Conservation (phyloP, 2,797 vertebrate species). For the Hoplostethus mediterraneus region DNA sequence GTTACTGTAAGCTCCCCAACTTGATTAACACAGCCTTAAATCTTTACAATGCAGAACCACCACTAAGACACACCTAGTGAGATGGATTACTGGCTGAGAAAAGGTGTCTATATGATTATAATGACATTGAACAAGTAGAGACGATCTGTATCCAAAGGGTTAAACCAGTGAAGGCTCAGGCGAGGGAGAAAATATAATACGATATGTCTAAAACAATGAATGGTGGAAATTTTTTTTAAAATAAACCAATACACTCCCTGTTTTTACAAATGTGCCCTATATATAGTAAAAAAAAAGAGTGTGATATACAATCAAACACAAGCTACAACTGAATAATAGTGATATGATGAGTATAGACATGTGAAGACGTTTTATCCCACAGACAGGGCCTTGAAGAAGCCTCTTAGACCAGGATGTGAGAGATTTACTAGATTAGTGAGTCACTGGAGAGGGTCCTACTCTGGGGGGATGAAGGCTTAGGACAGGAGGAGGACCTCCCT, state of each 20-base stretch:
- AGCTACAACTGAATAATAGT: constrained; percentile 3
- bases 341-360: constrained; percentile 32
- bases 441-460: constrained; percentile 58
- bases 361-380: constrained; percentile 41
- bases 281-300: background rate
- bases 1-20: constrained; percentile 62
- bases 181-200: background rate
- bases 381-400: constrained; percentile 47
- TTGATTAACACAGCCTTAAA: constrained; percentile 58
- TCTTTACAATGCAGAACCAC: constrained; percentile 45
- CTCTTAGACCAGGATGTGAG: constrained; percentile 66
- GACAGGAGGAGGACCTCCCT: constrained; percentile 33
- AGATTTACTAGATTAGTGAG: constrained; percentile 74
- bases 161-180: background rate
- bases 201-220: background rate
- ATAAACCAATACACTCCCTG: too few relatives aligned
- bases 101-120: constrained; percentile 20
- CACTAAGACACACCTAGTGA: constrained; percentile 48
- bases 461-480: constrained; percentile 46
- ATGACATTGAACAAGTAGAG: background rate
- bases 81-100: constrained; percentile 30
- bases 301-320: background rate
- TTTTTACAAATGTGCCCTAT: background rate
- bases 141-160: constrained; percentile 4
- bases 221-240: background rate